A percentile compares a stretch with the other conserved stretches of the same genome.
Evolutionary conservation across 1,140 invertebrate genomes (phyloP).

Genomic region (Hycleus cichorii): DNA sequence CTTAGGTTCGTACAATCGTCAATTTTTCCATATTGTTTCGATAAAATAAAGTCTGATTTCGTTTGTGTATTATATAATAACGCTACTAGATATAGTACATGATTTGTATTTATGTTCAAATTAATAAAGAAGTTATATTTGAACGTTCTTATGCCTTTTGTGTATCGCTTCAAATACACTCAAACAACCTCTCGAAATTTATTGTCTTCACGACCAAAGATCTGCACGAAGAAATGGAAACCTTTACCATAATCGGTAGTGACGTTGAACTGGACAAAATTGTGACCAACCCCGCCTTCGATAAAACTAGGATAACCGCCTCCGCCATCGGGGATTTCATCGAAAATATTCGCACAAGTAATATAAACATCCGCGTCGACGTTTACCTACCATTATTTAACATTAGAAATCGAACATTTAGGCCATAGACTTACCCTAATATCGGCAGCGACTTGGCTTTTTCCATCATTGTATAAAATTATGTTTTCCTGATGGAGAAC

Average conservation of each 20-base stretch:
- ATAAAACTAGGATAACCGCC: constrained; percentile 29
- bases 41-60: constrained; percentile 23
- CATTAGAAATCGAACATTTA: constrained; percentile 1
- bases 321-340: constrained; percentile 28
- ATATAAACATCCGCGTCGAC: constrained; percentile 31
- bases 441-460: constrained; percentile 27
- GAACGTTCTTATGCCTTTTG: too few species aligned
- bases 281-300: constrained; percentile 32
- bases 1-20: constrained; percentile 3
- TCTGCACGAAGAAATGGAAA: constrained; percentile 35
- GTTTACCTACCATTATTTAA: constrained; percentile 22
- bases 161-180: too few species aligned
- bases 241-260: constrained; percentile 31
- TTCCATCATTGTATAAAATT: constrained; percentile 31
- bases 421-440: constrained; percentile 25
- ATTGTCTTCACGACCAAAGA: constrained; percentile 21
- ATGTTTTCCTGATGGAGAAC: constrained; percentile 34
- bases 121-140: constrained; percentile 16
- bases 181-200: too few species aligned
- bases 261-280: constrained; percentile 34
- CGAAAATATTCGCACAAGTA: constrained; percentile 31
- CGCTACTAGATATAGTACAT: constrained; percentile 11
- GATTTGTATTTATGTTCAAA: constrained; percentile 24
- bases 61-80: constrained; percentile 9
- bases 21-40: neutral